Evolutionary conservation across 2,888 invertebrate species (phyloP), one percentile per base, ranked within the genome.

Genomic region (Thera britannica): DNA sequence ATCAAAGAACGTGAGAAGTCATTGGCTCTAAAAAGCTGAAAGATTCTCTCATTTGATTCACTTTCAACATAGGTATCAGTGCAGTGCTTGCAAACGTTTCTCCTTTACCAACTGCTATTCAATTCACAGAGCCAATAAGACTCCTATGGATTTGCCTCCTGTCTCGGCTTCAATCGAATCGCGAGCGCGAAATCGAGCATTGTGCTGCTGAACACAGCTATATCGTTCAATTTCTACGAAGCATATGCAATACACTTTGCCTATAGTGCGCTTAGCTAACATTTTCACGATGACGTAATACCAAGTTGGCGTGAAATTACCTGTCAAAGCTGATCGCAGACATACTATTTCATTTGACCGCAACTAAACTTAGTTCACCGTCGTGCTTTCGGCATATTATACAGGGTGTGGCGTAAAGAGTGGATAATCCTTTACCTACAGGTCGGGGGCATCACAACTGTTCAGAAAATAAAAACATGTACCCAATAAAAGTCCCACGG

Each of bases 171-270:
- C 52, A 52, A 52, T 52, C 2, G 34, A 52, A 52, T 52, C 9
- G 34, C 23, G 23, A 23, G 23, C 23, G 23, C 23, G 23, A 23
- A 23, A 23, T 8, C 9, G 44, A 41, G 41, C 7, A 51, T 51
- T 51, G 52, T 52, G 9, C 52, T 34, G 23, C 52, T 52, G 52
- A 34, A 52, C 52, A 52, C 52, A 52, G 52, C 34, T 52, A 52
- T 52, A 23, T 52, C 8, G 8, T 52, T 34, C 3, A 34, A 9
- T 34, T 34, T 52, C 2, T 52, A 3, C 34, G 23, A 7, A 34
- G 8, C 8, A 9, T 46, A 46, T 46, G 44, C 44, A 46, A 46
- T 46, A 7, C 41, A 41, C 41, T 51, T 7, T 6, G 12, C 23
- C 5, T 51, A 48, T 2, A 5, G 12, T 5, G 51, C 51, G 51